Base-by-base conservation (phyloP, 2,113 vertebrate genomes). In the Heliornis fulica region DNA sequence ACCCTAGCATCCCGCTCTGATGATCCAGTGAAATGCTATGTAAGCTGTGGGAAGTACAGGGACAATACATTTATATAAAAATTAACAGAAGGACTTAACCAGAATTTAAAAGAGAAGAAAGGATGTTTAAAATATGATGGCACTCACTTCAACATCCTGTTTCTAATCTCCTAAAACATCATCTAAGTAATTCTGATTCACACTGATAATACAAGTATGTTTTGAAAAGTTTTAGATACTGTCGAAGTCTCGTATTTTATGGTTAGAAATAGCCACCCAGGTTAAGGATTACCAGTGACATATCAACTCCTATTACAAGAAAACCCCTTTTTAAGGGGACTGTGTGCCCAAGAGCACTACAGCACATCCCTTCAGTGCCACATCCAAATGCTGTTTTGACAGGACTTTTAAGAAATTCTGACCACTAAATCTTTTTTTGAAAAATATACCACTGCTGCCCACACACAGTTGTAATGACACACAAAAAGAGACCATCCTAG, bases 321-420 rank as follows among this genome's bases (percentile, higher is more conserved):
- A 20, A 63, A 11, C 3, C 16, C 5, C 29, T 36, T 45, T 31
- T n/a, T 36, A 76, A 83, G 12, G 25, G 19, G 13, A 86, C 9
- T 15, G 15, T 26, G 65, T 86, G 46, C 51, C n/a, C 32, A 79
- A 50, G 21, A 53, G 38, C 48, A 63, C 13, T 86, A 38, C 10
- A 57, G 28, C n/a, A 40, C 0, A 4, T n/a, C n/a, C 56, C 38
- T 63, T 51, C 41, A 36, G 21, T 9, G 22, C 10, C 0, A 0
- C 2, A 4, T 54, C 45, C 79, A 75, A 85, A 75, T 10, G 19
- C 19, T 23, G 12, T 28, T 82, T 75, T 69, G 32, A 36, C 16
- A 25, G 25, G 38, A 36, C 34, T 82, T 92, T 57, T 50, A 43
- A 79, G 38, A 79, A 79, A 63, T 50, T 20, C 70, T 66, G 64